Base-by-base conservation (phyloP, 2,797 vertebrate genomes). In the Hydrolagus colliei region DNA sequence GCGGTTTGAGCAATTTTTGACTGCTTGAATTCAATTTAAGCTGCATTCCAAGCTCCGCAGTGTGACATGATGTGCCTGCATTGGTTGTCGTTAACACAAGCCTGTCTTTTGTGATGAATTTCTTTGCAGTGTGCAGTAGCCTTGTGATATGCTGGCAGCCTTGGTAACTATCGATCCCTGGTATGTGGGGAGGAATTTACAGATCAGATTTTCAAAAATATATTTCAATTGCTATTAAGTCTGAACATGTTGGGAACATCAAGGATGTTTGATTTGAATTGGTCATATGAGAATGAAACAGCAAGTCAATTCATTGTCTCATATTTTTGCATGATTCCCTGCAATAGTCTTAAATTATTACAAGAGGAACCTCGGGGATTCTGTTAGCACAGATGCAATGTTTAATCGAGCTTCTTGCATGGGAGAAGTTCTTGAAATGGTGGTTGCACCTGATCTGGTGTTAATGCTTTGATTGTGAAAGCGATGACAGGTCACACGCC, bases 1-100 rank as follows among this genome's bases (percentile, higher is more conserved):
- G 32, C 32, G 52, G 32, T 84, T 71, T 71, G 65, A 52, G 32
- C 61, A 67, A 84, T 84, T 84, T 35, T 4, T 65, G 62, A 14
- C 41, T 52, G 11, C 16, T 84, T 82, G 41, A 35, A 68, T 77
- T 71, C 71, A 84, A 84, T 84, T 71, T 68, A 84, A 71, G 79
- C n/a, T 35, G 14, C 65, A 52, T 67, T 41, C 2, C 14, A 20
- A 10, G 20, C 14, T 65, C 61, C 27, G 27, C 62, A 82, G 62
- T 22, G 22, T 67, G 63, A 35, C 2, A 67, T 61, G 16, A 67
- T 67, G 78, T 67, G 9, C 41, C 75, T 77, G 75, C 9, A 18
- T 18, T 77, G 52, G 18, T 77, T 27, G 27, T 27, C 27, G 27
- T 27, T 61, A 67, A n/a, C 68, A 16, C 65, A 84, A 68, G 79